These are phyloP conservation scores for Tenualosa thibaudeaui DNA, from an alignment of 2,797 vertebrate species.

Conservation along the genomic window DNA sequence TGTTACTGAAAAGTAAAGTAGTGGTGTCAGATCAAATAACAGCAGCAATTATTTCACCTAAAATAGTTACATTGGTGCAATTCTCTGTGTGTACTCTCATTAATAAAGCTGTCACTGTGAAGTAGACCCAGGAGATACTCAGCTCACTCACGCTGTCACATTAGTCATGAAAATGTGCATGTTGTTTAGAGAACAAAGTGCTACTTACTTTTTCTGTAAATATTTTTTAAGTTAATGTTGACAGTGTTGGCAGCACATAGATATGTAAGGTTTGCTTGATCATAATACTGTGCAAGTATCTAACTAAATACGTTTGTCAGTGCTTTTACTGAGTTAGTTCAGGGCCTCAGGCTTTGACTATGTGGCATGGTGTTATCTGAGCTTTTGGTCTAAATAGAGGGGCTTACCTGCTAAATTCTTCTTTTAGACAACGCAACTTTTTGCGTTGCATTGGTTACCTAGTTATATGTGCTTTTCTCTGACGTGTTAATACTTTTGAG, in stretches of 20 bases:
- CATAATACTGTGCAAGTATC: background rate
- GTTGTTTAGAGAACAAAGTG: constrained; percentile 10
- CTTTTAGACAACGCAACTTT: background rate
- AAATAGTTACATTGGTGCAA: constrained; percentile 39
- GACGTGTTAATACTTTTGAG: background rate
- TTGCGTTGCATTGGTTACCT: background rate
- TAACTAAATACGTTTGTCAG: background rate
- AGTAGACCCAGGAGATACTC: constrained; percentile 57
- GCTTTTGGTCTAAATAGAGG: background rate
- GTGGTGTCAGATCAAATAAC: background rate
- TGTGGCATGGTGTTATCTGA: background rate
- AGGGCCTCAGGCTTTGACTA: background rate
- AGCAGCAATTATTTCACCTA: constrained; percentile 33
- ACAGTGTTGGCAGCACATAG: constrained; percentile 17
- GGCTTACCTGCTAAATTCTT: background rate
- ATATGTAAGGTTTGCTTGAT: background rate
- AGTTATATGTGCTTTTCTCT: no score
- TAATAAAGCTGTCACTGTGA: constrained; percentile 69
- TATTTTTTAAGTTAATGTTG: constrained; percentile 40
- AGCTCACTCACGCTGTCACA: constrained; percentile 64
- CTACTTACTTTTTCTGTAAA: constrained; percentile 1
- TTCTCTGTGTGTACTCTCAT: constrained; percentile 58
- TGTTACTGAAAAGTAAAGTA: background rate
- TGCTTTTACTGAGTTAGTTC: background rate
- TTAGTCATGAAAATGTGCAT: constrained; percentile 45